Evolutionary conservation across 2,113 vertebrate genomes (phyloP), one percentile per base, ranked within the genome.

Genomic region (Aphelocoma coerulescens): DNA sequence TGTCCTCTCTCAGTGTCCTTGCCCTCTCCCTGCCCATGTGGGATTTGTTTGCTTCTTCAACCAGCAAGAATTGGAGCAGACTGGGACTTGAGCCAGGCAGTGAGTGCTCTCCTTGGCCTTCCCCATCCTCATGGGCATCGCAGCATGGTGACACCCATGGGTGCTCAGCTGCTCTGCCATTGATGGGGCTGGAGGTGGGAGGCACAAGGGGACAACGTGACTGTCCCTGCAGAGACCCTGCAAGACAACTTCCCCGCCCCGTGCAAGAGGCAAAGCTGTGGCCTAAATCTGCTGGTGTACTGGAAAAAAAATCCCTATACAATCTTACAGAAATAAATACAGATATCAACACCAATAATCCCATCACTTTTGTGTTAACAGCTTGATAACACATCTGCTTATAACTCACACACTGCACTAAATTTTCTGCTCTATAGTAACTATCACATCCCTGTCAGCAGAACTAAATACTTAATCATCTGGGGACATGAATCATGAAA

Each of bases 401-500:
- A 48, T 62, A 97, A 90, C 51, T 94, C 78, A 83, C 52, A 93
- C 41, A 59, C 49, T 58, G 46, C 67, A 77, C 82, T 90, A 74
- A 67, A 96, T 96, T 91, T 92, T 94, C 44, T 95, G 80, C 76
- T 93, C 73, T 95, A 28, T 81, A 78, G 89, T 93, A 89, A 75
- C 86, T 57, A 96, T 32, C 73, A 82, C 74, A 88, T 92, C 41
- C 65, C 72, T 96, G 67, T 95, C 91, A 96, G 90, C 63, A 92
- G 51, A 94, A 89, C 55, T 61, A 96, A 97, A 88, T 86, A 92
- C 93, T 96, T 93, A 95, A 91, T 95, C 59, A 96, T 93, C 93
- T 79, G 63, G 91, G 88, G 77, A 84, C 79, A 94, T 89, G 63
- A 94, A 81, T 93, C 82, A 96, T 35, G 68, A 85, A 91, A 85